Base-by-base conservation (phyloP, 2,113 vertebrate genomes). In the Spizaetus ornatus region DNA sequence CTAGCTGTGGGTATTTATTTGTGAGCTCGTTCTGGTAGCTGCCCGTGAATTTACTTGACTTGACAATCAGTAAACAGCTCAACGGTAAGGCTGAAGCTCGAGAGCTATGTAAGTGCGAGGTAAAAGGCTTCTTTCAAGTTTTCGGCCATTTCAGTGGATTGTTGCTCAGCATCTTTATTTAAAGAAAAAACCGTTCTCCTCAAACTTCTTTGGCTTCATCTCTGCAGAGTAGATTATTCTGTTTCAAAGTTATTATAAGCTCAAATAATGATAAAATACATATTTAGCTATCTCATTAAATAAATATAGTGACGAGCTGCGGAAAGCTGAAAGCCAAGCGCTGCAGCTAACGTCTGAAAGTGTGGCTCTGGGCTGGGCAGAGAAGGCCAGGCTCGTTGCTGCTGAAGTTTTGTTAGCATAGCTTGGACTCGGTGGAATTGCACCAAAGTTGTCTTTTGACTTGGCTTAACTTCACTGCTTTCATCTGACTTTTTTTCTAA, bases 401-500 rank as follows among this genome's bases (percentile, higher is more conserved):
- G 65, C 73, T 43, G 13, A 91, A 95, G 89, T 94, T 97, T 93
- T 93, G 88, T 93, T 96, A 96, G 82, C 87, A 66, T 86, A 94
- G 86, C 90, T 93, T 88, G 90, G 47, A 55, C 52, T 85, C 27
- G 10, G 91, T 94, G 81, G 89, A 96, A 95, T 89, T 91, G 91
- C 91, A 96, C 94, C 96, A 83, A 85, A 67, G 72, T 94, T 92
- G 67, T 95, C 78, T 96, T 97, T 96, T 95, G 93, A 77, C 93
- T 96, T 97, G 95, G 94, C 92, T 96, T 91, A 72, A 91, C 95
- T 98, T 97, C 96, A 48, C 90, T 97, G 96, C 92, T 98, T 95
- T 98, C 97, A 98, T 98, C 96, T 98, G 96, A 95, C 97, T 94
- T 96, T 85, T 96, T 93, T 96, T 97, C 96, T 67, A 97, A 98